These are phyloP conservation scores for Anhinga anhinga DNA, from an alignment of 2,113 vertebrate genomes.

Conservation along the genomic window DNA sequence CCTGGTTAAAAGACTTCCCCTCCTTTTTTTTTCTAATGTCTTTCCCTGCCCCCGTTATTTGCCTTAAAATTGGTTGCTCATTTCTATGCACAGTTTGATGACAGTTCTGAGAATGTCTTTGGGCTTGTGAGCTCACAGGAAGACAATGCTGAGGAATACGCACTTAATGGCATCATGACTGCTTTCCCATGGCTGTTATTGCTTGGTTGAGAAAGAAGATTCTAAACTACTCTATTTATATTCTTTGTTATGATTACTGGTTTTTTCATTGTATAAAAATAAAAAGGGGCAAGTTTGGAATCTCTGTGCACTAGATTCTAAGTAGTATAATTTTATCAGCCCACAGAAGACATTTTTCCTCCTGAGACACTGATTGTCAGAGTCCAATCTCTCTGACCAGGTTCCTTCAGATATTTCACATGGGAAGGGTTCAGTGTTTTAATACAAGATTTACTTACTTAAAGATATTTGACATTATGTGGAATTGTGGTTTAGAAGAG, in stretches of 20 bases:
- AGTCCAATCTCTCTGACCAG: background rate
- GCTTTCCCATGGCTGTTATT: slow-evolving; percentile 11
- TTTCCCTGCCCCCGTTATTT: background rate
- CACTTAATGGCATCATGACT: background rate
- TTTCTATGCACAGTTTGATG: background rate
- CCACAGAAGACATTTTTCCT: background rate
- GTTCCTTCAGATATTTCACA: background rate
- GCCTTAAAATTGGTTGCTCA: background rate
- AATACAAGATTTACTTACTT: background rate
- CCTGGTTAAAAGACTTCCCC: background rate
- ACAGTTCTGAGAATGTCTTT: background rate
- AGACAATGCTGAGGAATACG: background rate
- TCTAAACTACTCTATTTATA: background rate
- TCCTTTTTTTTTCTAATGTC: background rate
- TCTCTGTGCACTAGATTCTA: background rate
- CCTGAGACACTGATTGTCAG: background rate
- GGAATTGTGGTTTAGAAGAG: background rate
- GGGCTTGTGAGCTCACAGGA: background rate
- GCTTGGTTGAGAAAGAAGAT: background rate
- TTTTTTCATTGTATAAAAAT: background rate
- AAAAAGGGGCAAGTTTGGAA: background rate
- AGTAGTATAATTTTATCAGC: background rate
- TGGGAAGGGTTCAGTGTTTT: background rate
- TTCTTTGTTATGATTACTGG: background rate
- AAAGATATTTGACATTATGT: background rate